These are phyloP conservation scores for Alces alces DNA, from an alignment of 2,113 vertebrate species.

Conservation along the genomic window DNA sequence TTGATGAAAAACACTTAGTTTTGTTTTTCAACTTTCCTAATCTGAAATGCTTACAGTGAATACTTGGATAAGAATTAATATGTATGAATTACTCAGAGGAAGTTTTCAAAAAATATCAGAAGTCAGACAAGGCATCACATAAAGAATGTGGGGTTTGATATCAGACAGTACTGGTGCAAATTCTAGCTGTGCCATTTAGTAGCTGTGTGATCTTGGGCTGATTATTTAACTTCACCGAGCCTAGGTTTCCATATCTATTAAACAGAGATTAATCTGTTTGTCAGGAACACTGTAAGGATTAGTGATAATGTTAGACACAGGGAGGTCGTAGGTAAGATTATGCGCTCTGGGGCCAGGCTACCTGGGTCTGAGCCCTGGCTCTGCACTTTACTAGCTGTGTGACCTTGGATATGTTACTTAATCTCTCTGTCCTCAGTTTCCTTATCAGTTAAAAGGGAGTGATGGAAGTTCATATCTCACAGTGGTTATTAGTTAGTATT, in stretches of 20 bases:
- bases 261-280: not conserved
- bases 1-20: conserved; percentile 21
- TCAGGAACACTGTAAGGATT: not conserved
- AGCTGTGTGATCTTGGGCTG: not conserved
- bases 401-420: not conserved
- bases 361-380: not conserved
- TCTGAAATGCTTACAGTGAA: conserved; percentile 22
- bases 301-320: not conserved
- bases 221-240: not conserved
- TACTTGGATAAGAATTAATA: conserved; percentile 5
- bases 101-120: conserved; percentile 38
- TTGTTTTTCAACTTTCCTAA: conserved; percentile 20
- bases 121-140: not conserved
- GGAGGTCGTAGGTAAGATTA: not conserved
- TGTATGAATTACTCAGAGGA: conserved; percentile 5
- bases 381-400: not conserved
- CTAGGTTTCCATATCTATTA: not conserved
- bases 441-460: conserved; percentile 21
- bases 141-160: not conserved
- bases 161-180: not conserved
- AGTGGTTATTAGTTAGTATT: conserved; percentile 38
- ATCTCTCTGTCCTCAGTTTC: not conserved
- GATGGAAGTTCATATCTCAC: not conserved
- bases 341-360: not conserved
- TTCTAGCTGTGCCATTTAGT: not conserved